These are phyloP conservation scores for Steinernema scapterisci DNA, from an alignment of 2,888 invertebrate genomes.

Conservation along the genomic window DNA sequence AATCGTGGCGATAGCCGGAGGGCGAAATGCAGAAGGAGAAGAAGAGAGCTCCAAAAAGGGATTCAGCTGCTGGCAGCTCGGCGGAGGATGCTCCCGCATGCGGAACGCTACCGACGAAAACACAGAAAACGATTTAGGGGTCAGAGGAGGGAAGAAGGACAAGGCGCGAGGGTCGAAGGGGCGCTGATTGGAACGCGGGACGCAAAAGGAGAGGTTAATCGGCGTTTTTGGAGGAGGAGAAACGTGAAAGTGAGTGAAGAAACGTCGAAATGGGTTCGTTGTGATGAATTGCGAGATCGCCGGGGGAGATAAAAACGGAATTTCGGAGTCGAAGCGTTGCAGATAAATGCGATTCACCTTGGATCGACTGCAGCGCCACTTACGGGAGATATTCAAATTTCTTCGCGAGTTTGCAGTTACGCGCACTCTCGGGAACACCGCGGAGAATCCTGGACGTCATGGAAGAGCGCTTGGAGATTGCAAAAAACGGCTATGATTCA, in stretches of 20 bases:
- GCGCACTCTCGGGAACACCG: too few species aligned
- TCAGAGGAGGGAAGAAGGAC: not conserved
- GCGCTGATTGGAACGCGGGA: too few species aligned
- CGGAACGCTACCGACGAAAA: not conserved
- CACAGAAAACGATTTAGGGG: not conserved
- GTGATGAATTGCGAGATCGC: not conserved
- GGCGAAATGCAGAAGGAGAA: slow-evolving; percentile 11
- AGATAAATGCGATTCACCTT: not conserved
- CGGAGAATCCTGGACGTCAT: too few species aligned
- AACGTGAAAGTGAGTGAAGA: slow-evolving; percentile 12
- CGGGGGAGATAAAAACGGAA: slow-evolving; percentile 25
- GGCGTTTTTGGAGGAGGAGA: not conserved
- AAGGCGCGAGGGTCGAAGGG: too few species aligned
- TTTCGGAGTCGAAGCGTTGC: not conserved
- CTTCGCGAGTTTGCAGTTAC: too few species aligned
- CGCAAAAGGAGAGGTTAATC: slow-evolving; percentile 23
- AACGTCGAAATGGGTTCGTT: not conserved
- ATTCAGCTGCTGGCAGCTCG: not conserved
- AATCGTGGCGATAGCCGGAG: not conserved
- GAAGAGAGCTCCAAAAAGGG: not conserved
- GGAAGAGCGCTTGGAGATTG: too few species aligned
- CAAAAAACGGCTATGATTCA: too few species aligned
- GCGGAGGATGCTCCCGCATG: slow-evolving; percentile 11
- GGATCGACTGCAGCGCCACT: too few species aligned
- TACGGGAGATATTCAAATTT: too few species aligned